Evolutionary conservation across 2,888 invertebrate species (phyloP).

Genomic region (Tetropium fuscum): DNA sequence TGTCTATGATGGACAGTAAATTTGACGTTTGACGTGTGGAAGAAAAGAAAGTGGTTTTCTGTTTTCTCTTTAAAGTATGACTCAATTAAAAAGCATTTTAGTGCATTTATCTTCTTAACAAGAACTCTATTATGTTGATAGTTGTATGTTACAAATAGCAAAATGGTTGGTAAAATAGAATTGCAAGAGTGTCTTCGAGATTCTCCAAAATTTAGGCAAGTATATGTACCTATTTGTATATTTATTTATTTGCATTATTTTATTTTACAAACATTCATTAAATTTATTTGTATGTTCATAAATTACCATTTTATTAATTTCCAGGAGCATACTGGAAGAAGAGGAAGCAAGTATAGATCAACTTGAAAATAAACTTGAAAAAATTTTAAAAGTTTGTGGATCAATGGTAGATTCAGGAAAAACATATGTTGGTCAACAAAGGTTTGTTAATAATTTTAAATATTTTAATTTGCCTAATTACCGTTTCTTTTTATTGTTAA

Average conservation of each 20-base stretch:
- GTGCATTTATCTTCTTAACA: slow-evolving; percentile 17
- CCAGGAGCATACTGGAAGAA: slow-evolving; percentile 84
- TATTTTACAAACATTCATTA: too few species aligned
- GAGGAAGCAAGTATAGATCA: slow-evolving; percentile 90
- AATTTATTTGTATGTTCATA: too few species aligned
- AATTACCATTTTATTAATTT: slow-evolving; percentile 31
- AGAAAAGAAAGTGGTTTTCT: slow-evolving; percentile 48
- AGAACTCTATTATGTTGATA: slow-evolving; percentile 21
- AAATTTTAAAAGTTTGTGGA: slow-evolving; percentile 91
- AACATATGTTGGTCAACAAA: slow-evolving; percentile 91
- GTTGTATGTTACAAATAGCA: slow-evolving; percentile 22
- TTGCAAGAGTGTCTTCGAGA: slow-evolving; percentile 92
- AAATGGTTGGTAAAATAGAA: slow-evolving; percentile 75
- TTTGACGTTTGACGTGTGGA: slow-evolving; percentile 37
- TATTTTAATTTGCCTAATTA: slow-evolving; percentile 33
- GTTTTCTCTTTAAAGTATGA: slow-evolving; percentile 47
- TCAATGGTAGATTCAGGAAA: slow-evolving; percentile 94
- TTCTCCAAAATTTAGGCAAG: slow-evolving; percentile 90
- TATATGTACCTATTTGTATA: slow-evolving; percentile 4
- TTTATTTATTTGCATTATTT: slow-evolving; percentile 20
- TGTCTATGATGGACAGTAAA: not conserved
- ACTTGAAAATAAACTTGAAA: slow-evolving; percentile 89
- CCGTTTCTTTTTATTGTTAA: too few species aligned
- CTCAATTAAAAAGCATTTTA: slow-evolving; percentile 48
- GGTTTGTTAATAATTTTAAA: slow-evolving; percentile 69